A percentile compares a stretch with the other conserved stretches of the same genome.
These are phyloP conservation scores for Notolepis coatsorum DNA, from an alignment of 2,797 vertebrate species.

Conservation along the genomic window DNA sequence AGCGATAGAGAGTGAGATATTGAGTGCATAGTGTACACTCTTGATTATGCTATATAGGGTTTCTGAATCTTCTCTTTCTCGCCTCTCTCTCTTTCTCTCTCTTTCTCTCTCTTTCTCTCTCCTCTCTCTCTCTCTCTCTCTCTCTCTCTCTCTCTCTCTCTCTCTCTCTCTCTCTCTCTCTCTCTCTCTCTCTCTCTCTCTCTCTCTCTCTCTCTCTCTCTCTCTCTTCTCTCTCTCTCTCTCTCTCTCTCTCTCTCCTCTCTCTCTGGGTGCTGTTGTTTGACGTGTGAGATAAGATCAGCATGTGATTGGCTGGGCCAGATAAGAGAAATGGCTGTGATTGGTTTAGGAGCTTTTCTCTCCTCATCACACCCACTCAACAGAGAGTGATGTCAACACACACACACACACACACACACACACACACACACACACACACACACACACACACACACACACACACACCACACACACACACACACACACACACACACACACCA, in stretches of 20 bases:
- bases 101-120: neutral
- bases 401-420: slow-evolving; percentile 6
- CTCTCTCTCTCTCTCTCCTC: neutral
- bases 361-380: slow-evolving; percentile 32
- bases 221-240: neutral
- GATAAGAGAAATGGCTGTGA: slow-evolving; percentile 56
- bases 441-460: slow-evolving; percentile 22
- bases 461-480: slow-evolving; percentile 17
- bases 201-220: slow-evolving; percentile 1
- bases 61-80: slow-evolving; percentile 50
- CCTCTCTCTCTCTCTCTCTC: neutral
- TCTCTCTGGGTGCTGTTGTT: slow-evolving; percentile 27
- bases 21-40: too few species aligned
- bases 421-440: slow-evolving; percentile 3
- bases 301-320: slow-evolving; percentile 60
- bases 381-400: slow-evolving; percentile 6
- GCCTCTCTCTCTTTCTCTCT: neutral
- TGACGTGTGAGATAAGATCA: slow-evolving; percentile 61
- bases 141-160: neutral
- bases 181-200: slow-evolving; percentile 7
- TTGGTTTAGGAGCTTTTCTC: slow-evolving; percentile 53
- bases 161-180: neutral
- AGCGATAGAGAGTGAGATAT: too few species aligned
- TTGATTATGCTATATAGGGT: slow-evolving; percentile 50
- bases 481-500: neutral